These are phyloP conservation scores for Xyliphius kryptos DNA, from an alignment of 2,113 vertebrate genomes.

Conservation along the genomic window DNA sequence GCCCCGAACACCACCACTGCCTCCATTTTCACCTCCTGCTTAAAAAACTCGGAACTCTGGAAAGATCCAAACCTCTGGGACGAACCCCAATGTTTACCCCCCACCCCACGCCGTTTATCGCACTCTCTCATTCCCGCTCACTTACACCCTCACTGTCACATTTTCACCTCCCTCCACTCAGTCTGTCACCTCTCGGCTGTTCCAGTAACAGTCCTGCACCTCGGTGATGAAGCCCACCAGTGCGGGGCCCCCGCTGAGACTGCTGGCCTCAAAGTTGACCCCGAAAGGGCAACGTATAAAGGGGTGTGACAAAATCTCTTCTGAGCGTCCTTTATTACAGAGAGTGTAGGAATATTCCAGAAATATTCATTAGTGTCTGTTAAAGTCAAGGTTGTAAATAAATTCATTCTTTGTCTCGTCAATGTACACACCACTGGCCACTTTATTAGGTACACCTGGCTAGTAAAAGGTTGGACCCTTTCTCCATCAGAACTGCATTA, in stretches of 20 bases:
- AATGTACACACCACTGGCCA: too few relatives aligned
- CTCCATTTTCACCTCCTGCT: conserved; percentile 29
- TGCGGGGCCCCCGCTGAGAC: conserved; percentile 54
- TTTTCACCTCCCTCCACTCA: conserved; percentile 1
- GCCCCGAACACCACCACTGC: not conserved
- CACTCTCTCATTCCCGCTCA: too few relatives aligned
- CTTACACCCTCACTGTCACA: too few relatives aligned
- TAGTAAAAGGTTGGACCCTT: too few relatives aligned
- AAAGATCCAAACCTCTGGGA: conserved; percentile 8
- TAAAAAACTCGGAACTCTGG: conserved; percentile 8
- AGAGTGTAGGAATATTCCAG: too few relatives aligned
- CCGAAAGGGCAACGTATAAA: conserved; percentile 52
- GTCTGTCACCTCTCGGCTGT: conserved; percentile 52
- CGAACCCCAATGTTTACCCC: not conserved
- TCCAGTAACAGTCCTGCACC: conserved; percentile 54
- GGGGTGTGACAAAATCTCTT: conserved; percentile 55
- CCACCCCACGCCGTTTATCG: too few relatives aligned
- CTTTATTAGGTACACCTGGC: too few relatives aligned
- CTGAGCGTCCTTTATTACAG: conserved; percentile 64
- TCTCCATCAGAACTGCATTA: too few relatives aligned
- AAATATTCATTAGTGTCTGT: too few relatives aligned
- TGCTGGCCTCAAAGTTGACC: conserved; percentile 64
- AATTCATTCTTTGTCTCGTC: too few relatives aligned
- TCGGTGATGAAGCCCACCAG: conserved; percentile 62
- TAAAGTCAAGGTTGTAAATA: too few relatives aligned